Evolutionary conservation across 2,797 vertebrate species (phyloP).

Genomic region (Lophotriccus pileatus): DNA sequence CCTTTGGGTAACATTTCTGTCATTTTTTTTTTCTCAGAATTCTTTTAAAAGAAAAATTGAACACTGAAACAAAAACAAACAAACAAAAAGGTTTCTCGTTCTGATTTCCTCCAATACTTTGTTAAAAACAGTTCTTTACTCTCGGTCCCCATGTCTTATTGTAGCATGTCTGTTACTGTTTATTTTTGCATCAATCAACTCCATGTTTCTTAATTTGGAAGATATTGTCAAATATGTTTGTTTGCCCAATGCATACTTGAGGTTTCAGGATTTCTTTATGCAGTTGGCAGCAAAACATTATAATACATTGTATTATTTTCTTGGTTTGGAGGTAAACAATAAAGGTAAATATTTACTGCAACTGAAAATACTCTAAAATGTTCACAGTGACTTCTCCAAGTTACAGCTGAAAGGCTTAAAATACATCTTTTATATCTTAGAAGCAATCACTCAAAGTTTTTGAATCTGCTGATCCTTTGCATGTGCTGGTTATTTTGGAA

Average conservation of each 20-base stretch:
- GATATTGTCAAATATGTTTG: not conserved
- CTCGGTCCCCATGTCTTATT: not conserved
- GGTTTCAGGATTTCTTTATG: not conserved
- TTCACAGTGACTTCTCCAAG: not conserved
- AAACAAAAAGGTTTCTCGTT: not conserved
- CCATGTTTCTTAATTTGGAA: not conserved
- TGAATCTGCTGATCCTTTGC: not conserved
- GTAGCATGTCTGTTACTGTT: not conserved
- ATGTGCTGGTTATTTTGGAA: not conserved
- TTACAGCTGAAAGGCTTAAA: not conserved
- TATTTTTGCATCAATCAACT: not conserved
- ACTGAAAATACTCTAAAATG: not conserved
- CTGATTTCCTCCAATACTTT: not conserved
- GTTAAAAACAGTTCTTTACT: not conserved
- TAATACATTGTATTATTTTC: not conserved
- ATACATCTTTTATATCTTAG: not conserved
- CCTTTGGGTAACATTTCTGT: not conserved
- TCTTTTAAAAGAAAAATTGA: not conserved
- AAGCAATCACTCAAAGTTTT: not conserved
- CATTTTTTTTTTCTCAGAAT: not conserved
- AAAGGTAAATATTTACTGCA: not conserved
- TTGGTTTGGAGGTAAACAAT: not conserved
- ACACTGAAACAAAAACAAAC: not conserved
- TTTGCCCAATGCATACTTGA: not conserved
- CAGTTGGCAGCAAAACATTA: not conserved